These are phyloP conservation scores for Karalla daura DNA, from an alignment of 2,797 vertebrate genomes.

Conservation along the genomic window DNA sequence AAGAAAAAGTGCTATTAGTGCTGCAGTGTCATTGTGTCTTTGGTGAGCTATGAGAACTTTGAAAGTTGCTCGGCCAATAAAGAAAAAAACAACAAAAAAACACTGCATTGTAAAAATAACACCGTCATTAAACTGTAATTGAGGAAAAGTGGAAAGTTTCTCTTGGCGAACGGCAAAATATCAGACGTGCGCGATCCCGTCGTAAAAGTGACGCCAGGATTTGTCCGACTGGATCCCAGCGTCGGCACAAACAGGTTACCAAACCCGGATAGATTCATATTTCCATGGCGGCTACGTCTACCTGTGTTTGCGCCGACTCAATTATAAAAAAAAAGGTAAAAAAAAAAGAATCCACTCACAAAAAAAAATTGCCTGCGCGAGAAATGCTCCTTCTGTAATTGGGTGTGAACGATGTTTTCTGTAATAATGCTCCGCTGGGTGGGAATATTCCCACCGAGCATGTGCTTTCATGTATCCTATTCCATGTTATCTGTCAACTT, in stretches of 20 bases:
- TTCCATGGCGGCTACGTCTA: conserved; percentile 11
- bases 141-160: conserved; percentile 5
- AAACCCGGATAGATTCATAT: conserved; percentile 11
- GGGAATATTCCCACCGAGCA: conserved; percentile 69
- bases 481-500: conserved; percentile 84
- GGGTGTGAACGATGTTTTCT: conserved; percentile 72
- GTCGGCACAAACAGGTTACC: conserved; percentile 18
- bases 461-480: conserved; percentile 79
- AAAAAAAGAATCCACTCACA: conserved; percentile 30
- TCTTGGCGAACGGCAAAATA: conserved; percentile 12
- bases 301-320: background rate
- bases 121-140: conserved; percentile 12
- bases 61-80: conserved; percentile 23
- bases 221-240: conserved; percentile 18
- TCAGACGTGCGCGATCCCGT: background rate
- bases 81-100: conserved; percentile 28
- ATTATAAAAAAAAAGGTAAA: conserved; percentile 33
- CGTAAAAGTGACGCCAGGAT: conserved; percentile 4
- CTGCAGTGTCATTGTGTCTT: conserved; percentile 64
- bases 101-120: conserved; percentile 17
- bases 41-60: conserved; percentile 41
- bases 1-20: conserved; percentile 65
- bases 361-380: conserved; percentile 34
- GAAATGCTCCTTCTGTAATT: conserved; percentile 70
- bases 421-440: conserved; percentile 68